Conservation (phyloP, 2,888 invertebrate genomes). For the Pemphredon lugubris region DNA sequence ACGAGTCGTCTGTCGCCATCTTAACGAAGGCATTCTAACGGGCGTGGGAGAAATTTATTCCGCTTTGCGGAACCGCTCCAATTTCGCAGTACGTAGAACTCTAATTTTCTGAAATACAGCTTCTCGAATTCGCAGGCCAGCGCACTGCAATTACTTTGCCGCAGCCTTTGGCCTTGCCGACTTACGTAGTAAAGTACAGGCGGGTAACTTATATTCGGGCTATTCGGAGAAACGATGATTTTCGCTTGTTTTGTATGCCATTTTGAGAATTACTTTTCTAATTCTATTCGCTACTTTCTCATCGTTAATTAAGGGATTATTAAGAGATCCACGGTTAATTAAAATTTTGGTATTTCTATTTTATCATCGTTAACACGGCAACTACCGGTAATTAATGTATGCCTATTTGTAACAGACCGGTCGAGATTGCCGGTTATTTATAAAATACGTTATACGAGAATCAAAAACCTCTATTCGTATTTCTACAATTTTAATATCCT, state of each 20-base stretch:
- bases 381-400: too few relatives aligned
- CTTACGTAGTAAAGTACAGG: neutral
- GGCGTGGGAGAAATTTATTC: constrained; percentile 14
- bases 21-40: constrained; percentile 17
- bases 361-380: too few relatives aligned
- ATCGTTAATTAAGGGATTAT: too few relatives aligned
- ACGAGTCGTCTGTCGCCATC: neutral
- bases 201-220: neutral
- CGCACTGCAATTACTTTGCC: constrained; percentile 19
- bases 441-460: too few relatives aligned
- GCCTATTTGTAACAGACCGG: too few relatives aligned
- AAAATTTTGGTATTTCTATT: too few relatives aligned
- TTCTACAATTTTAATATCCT: too few relatives aligned
- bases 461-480: too few relatives aligned
- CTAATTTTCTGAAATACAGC: constrained; percentile 5
- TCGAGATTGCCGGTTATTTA: too few relatives aligned
- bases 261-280: too few relatives aligned
- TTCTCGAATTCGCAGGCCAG: constrained; percentile 4
- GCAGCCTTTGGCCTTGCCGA: neutral
- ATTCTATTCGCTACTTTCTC: too few relatives aligned
- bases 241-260: neutral
- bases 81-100: constrained; percentile 3
- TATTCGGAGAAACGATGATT: neutral
- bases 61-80: neutral
- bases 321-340: too few relatives aligned